Conservation (phyloP, 2,797 vertebrate species). For the Eulemur mongoz region DNA sequence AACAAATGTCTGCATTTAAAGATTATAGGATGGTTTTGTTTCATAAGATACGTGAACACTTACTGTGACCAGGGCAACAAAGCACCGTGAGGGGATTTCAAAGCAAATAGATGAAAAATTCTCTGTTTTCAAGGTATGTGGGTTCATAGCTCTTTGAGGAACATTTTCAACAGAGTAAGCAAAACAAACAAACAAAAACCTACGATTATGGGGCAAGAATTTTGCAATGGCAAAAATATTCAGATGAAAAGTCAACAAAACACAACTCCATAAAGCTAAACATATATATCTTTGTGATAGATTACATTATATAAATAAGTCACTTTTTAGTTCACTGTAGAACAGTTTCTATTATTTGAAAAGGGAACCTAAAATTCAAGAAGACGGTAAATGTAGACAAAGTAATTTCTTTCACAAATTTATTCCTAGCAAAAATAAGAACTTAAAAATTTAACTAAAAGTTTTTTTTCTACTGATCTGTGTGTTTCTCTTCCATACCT, state of each 20-base stretch:
- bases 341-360: background rate
- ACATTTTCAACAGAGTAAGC: background rate
- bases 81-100: background rate
- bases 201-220: background rate
- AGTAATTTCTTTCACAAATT: background rate
- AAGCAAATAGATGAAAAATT: background rate
- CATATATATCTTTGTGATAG: background rate
- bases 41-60: background rate
- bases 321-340: background rate
- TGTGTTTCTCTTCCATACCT: background rate
- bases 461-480: background rate
- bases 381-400: background rate
- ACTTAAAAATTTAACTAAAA: background rate
- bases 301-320: background rate
- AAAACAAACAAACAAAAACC: background rate
- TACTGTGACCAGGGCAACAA: background rate
- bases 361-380: background rate
- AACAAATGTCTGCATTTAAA: conserved; percentile 20
- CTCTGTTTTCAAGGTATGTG: background rate
- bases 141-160: background rate
- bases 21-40: background rate
- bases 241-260: background rate
- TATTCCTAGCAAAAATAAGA: background rate
- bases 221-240: background rate
- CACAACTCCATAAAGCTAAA: background rate